Evolutionary conservation across 1,140 invertebrate species (phyloP).

Genomic region (Heliconius melpomene): DNA sequence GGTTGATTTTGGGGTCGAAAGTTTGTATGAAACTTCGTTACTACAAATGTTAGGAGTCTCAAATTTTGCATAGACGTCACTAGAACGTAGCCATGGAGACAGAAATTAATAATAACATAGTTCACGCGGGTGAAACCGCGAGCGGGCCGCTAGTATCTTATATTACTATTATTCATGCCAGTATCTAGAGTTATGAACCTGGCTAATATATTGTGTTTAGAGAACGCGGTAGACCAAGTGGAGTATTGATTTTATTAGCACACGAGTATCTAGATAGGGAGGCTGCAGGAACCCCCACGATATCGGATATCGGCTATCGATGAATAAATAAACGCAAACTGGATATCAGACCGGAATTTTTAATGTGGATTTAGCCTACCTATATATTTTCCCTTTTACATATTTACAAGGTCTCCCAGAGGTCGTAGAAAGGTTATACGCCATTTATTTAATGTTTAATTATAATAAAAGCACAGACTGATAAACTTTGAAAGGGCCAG

Average conservation of each 20-base stretch:
- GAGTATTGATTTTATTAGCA: constrained; percentile 1
- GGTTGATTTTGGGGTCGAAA: no score
- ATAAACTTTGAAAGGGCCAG: background rate
- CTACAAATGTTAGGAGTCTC: no score
- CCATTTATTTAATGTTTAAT: background rate
- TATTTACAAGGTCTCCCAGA: background rate
- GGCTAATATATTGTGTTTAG: background rate
- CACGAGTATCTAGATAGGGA: background rate
- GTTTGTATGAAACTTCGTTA: no score
- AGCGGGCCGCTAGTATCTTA: no score
- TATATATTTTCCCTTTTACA: background rate
- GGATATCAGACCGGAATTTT: background rate
- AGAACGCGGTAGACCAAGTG: background rate
- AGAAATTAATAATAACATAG: no score
- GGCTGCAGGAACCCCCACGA: background rate
- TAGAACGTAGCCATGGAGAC: no score
- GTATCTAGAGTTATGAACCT: background rate
- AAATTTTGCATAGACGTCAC: no score
- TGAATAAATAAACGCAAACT: constrained; percentile 3
- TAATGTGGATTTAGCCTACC: background rate
- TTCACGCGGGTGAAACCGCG: no score
- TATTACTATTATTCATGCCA: background rate
- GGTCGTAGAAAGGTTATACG: background rate
- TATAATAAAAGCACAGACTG: constrained; percentile 3
- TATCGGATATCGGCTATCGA: background rate